Evolutionary conservation across 2,888 invertebrate genomes (phyloP).

Genomic region (Noctua janthe): DNA sequence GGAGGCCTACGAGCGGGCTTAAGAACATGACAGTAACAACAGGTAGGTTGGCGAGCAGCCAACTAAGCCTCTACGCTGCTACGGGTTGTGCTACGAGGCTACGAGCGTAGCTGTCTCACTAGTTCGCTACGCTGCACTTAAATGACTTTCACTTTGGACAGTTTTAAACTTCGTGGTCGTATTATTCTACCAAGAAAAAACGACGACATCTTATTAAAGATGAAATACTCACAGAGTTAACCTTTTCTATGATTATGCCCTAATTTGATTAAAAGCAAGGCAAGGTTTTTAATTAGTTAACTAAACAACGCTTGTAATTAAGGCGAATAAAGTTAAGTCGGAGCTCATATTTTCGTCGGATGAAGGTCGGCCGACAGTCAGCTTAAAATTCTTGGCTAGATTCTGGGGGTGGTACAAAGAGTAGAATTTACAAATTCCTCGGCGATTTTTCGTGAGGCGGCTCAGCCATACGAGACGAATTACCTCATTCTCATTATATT

Average conservation of each 20-base stretch:
- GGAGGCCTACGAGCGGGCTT: constrained; percentile 71
- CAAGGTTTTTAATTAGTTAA: constrained; percentile 61
- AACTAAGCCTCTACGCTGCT: constrained; percentile 78
- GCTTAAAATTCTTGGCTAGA: constrained; percentile 55
- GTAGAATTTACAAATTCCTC: constrained; percentile 64
- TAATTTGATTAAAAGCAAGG: constrained; percentile 62
- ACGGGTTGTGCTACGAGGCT: constrained; percentile 79
- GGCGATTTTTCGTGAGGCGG: constrained; percentile 67
- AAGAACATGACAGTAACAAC: constrained; percentile 84
- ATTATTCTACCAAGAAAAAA: constrained; percentile 51
- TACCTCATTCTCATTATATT: constrained; percentile 82
- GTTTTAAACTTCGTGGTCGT: constrained; percentile 63
- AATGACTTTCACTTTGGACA: constrained; percentile 73
- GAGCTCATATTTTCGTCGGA: constrained; percentile 57
- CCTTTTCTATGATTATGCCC: constrained; percentile 54
- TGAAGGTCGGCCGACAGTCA: constrained; percentile 30
- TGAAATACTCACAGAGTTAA: constrained; percentile 54
- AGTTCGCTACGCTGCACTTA: constrained; percentile 72
- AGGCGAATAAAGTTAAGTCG: constrained; percentile 62
- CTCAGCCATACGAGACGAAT: constrained; percentile 79
- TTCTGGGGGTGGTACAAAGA: constrained; percentile 37
- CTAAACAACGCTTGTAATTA: constrained; percentile 65
- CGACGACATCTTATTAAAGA: constrained; percentile 36
- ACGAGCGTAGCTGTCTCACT: constrained; percentile 74
- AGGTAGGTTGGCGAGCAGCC: constrained; percentile 87